Conservation (phyloP, 2,888 invertebrate genomes). For the Lypha dubia region DNA sequence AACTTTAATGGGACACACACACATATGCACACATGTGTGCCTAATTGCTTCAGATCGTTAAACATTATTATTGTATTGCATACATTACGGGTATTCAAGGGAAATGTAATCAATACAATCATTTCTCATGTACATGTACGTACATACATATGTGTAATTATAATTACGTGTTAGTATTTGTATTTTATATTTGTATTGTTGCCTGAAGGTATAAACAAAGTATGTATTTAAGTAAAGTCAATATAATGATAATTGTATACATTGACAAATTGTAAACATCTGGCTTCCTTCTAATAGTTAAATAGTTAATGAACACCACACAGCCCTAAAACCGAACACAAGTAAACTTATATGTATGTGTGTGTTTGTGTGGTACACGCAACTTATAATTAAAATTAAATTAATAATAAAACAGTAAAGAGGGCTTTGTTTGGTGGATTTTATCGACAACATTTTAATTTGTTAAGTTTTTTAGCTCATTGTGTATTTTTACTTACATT, state of each 20-base stretch:
- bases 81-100: conserved; percentile 22
- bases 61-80: conserved; percentile 48
- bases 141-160: neutral
- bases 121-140: neutral
- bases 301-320: conserved; percentile 2
- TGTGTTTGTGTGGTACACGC: too few relatives aligned
- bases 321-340: neutral
- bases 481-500: too few relatives aligned
- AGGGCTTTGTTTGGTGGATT: too few relatives aligned
- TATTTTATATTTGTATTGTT: neutral
- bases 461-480: too few relatives aligned
- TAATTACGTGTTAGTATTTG: neutral
- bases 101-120: conserved; percentile 30
- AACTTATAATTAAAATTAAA: too few relatives aligned
- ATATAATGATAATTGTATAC: conserved; percentile 50
- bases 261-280: conserved; percentile 58
- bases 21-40: neutral
- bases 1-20: too few relatives aligned
- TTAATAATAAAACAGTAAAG: too few relatives aligned
- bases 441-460: too few relatives aligned
- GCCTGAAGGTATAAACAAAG: conserved; percentile 27
- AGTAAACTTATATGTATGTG: neutral
- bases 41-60: conserved; percentile 51
- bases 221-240: conserved; percentile 24
- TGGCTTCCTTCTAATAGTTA: conserved; percentile 23